A percentile compares a stretch with the other conserved stretches of the same genome.
phyloP scores from a whole-genome alignment of 2,113 vertebrate species.

The Grallaria varia region DNA sequence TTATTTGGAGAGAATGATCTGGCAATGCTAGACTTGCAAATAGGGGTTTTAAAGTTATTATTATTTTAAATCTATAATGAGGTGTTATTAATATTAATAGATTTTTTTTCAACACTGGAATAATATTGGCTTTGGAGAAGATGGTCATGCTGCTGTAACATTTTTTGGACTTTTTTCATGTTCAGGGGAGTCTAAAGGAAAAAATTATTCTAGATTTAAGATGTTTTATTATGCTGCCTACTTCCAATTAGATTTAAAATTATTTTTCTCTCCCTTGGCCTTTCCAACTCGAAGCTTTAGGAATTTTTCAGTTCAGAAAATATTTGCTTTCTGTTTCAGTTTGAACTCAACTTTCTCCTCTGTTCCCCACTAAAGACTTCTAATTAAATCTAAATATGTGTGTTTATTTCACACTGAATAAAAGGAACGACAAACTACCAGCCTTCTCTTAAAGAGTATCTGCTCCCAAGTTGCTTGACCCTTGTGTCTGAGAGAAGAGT shows the following conservation, averaged over 20 bases:
- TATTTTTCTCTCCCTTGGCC: neutral
- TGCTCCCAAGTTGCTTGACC: neutral
- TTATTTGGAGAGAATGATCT: neutral
- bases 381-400: neutral
- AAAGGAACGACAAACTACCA: neutral
- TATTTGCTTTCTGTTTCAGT: neutral
- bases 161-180: neutral
- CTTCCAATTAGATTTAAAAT: neutral
- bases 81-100: neutral
- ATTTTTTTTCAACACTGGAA: neutral
- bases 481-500: neutral
- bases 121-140: neutral
- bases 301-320: neutral
- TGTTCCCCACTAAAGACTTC: neutral
- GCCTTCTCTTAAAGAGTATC: neutral
- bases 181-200: neutral
- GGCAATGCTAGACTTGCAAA: neutral
- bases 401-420: neutral
- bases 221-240: neutral
- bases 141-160: neutral
- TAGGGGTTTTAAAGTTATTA: neutral
- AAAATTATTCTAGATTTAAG: neutral
- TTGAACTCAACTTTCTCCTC: neutral
- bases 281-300: neutral
- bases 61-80: neutral